Conservation (phyloP, 2,888 invertebrate species). For the Drosophila ustulata region DNA sequence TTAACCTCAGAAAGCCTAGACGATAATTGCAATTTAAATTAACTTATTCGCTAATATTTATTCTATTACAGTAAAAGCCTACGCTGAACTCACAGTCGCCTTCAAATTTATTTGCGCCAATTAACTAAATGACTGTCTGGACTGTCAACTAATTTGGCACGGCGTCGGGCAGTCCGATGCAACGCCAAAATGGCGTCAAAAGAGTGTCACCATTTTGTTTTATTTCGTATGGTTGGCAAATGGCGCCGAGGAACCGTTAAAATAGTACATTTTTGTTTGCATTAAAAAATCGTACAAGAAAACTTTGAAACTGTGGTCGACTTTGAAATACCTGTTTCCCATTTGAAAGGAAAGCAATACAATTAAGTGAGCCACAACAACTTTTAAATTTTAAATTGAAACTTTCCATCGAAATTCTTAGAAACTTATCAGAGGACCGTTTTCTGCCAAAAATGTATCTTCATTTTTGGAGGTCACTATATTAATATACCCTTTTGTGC, state of each 20-base stretch:
- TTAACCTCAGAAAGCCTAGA: too few species aligned
- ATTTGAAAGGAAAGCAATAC: not conserved
- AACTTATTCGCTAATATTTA: too few species aligned
- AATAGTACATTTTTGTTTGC: slow-evolving; percentile 58
- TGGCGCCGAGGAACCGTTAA: slow-evolving; percentile 81
- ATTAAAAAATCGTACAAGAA: not conserved
- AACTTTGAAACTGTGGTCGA: not conserved
- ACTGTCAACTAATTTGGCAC: slow-evolving; percentile 82
- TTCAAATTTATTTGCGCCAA: slow-evolving; percentile 67
- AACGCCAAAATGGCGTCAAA: slow-evolving; percentile 59
- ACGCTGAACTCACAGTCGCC: slow-evolving; percentile 33
- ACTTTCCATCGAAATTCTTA: not conserved
- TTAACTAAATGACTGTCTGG: slow-evolving; percentile 81
- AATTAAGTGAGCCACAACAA: not conserved
- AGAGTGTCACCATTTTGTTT: slow-evolving; percentile 61
- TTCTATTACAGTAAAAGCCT: too few species aligned
- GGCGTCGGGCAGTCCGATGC: slow-evolving; percentile 76
- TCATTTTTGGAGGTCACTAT: not conserved
- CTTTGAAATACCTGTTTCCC: not conserved
- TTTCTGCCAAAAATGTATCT: too few species aligned
- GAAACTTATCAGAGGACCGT: slow-evolving; percentile 5
- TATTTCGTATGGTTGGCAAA: slow-evolving; percentile 62
- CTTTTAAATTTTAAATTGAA: not conserved
- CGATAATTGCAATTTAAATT: too few species aligned
- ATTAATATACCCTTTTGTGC: not conserved